Percentiles rank a stretch among this genome's conserved stretches.
Evolutionary conservation across 1,140 invertebrate genomes (phyloP).

Genomic region (Scaptomyza montana): DNA sequence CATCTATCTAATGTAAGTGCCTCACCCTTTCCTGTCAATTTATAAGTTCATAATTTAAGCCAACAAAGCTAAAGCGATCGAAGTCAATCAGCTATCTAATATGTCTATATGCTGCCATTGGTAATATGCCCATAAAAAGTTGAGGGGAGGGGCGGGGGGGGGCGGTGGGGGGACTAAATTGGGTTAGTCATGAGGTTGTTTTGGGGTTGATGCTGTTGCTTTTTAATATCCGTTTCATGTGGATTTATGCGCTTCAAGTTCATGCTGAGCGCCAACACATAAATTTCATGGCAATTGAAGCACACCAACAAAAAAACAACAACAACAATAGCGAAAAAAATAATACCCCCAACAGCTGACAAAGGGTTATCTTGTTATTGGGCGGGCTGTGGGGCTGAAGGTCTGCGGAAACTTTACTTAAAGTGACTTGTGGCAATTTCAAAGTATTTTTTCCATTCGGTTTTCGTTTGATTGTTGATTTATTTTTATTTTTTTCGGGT

Average conservation of each 20-base stretch:
- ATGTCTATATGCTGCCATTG: slow-evolving; percentile 35
- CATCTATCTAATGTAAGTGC: slow-evolving; percentile 13
- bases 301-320: slow-evolving; percentile 38
- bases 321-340: slow-evolving; percentile 21
- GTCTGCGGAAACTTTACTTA: slow-evolving; percentile 33
- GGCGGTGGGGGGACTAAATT: too few species aligned
- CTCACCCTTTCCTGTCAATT: slow-evolving; percentile 56
- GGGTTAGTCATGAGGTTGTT: not conserved
- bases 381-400: slow-evolving; percentile 5
- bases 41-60: slow-evolving; percentile 74
- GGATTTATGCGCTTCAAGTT: slow-evolving; percentile 80
- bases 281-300: slow-evolving; percentile 79
- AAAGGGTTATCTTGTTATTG: slow-evolving; percentile 61
- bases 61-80: slow-evolving; percentile 59
- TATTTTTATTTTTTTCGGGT: slow-evolving; percentile 14
- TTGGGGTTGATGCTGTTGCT: slow-evolving; percentile 46
- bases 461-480: slow-evolving; percentile 13
- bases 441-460: slow-evolving; percentile 31
- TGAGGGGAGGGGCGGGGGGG: not conserved
- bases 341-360: slow-evolving; percentile 4
- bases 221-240: slow-evolving; percentile 80
- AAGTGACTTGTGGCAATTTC: slow-evolving; percentile 73
- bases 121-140: slow-evolving; percentile 5
- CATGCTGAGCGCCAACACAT: slow-evolving; percentile 73
- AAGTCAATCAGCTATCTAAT: slow-evolving; percentile 75